phyloP scores from a whole-genome alignment of 2,888 invertebrate species.

The Ormyrus rosae region DNA sequence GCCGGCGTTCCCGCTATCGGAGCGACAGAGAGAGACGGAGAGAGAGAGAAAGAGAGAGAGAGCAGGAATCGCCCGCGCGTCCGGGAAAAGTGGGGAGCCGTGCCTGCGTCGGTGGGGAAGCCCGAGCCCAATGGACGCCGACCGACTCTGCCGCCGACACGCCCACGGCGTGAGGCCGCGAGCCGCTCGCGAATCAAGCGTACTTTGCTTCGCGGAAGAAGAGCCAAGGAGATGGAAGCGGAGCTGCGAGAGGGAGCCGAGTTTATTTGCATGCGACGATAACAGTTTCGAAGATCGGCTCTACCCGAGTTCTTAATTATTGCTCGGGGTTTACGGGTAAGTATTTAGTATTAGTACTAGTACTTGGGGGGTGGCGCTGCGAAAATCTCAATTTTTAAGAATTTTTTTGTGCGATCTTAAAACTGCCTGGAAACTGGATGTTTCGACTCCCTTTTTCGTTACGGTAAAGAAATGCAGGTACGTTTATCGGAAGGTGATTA shows the following conservation, averaged over 20 bases:
- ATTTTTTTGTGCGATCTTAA: too few species aligned
- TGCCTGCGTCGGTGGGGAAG: conserved; percentile 53
- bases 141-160: conserved; percentile 45
- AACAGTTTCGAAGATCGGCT: neutral
- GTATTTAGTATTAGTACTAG: too few species aligned
- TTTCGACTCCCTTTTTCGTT: too few species aligned
- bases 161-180: conserved; percentile 47
- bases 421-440: too few species aligned
- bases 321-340: too few species aligned
- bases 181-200: conserved; percentile 65
- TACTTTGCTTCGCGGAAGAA: conserved; percentile 3
- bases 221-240: conserved; percentile 2
- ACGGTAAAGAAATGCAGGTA: too few species aligned
- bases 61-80: conserved; percentile 18
- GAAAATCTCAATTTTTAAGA: too few species aligned
- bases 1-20: conserved; percentile 51
- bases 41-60: conserved; percentile 52
- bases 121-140: conserved; percentile 49
- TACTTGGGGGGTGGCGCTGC: too few species aligned
- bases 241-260: neutral
- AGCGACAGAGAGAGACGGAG: conserved; percentile 44
- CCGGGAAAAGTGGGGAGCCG: conserved; percentile 65
- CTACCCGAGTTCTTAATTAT: too few species aligned
- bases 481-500: too few species aligned
- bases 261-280: conserved; percentile 36